Conservation (phyloP, 2,797 vertebrate genomes). For the Furcifer pardalis region DNA sequence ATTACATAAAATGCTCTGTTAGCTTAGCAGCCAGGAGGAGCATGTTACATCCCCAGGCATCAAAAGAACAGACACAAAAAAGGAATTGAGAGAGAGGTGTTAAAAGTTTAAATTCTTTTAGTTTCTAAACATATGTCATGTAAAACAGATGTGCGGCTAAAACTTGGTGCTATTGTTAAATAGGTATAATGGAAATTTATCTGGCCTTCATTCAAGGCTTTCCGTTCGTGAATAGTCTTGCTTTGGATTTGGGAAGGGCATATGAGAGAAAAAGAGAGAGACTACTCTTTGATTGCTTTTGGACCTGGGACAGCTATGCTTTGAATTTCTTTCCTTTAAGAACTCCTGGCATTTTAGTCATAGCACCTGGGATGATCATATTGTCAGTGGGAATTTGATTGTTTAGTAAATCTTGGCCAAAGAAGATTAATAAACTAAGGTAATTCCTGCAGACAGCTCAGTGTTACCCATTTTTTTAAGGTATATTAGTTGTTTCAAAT, state of each 20-base stretch:
- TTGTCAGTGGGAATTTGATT: constrained; percentile 23
- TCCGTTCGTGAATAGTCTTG: rapidly evolving
- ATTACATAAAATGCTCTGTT: not conserved
- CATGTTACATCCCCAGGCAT: not conserved
- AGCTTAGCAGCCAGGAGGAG: constrained; percentile 35
- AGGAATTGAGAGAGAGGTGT: constrained; percentile 2
- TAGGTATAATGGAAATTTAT: not conserved
- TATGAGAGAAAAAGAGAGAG: not conserved
- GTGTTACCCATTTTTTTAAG: not conserved
- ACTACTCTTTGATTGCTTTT: not conserved
- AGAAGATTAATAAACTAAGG: constrained; percentile 58
- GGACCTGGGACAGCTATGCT: not conserved
- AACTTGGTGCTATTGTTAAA: not conserved
- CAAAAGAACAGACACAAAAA: constrained; percentile 28
- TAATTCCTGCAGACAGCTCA: constrained; percentile 36
- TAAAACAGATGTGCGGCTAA: not conserved
- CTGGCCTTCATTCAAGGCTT: not conserved
- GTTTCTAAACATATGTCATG: not conserved
- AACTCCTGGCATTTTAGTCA: not conserved
- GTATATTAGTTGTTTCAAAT: rapidly evolving
- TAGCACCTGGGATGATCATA: not conserved
- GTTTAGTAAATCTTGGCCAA: constrained; percentile 27
- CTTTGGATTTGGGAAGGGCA: not conserved
- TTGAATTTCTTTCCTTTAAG: not conserved
- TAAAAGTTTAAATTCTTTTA: constrained; percentile 24